Percentiles rank a stretch among this genome's conserved stretches.
Evolutionary conservation across 2,113 vertebrate species (phyloP).

Genomic region (Coracopsis vasa): DNA sequence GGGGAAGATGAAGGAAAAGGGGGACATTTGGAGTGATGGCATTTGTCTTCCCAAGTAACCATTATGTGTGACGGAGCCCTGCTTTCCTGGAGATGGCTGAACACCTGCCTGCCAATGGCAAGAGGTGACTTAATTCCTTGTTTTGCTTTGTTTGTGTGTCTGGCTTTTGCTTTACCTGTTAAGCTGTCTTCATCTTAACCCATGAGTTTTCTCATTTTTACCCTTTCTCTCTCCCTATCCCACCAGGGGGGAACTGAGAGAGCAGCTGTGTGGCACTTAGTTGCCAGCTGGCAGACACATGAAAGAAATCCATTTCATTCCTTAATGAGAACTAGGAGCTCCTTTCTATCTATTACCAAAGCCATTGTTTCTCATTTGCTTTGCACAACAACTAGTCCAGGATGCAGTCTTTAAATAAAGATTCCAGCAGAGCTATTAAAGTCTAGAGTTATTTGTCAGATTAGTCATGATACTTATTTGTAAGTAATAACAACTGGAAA

Average conservation of each 20-base stretch:
- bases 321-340: neutral
- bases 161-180: neutral
- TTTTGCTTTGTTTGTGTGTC: neutral
- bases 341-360: neutral
- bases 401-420: conserved; percentile 19
- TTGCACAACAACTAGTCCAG: conserved; percentile 21
- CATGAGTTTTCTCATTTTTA: neutral
- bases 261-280: neutral
- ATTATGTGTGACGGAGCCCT: rapidly evolving
- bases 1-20: neutral
- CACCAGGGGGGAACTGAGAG: rapidly evolving
- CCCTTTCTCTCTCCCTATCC: neutral
- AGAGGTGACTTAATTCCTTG: neutral
- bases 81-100: neutral
- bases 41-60: neutral
- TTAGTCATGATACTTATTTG: conserved; percentile 63
- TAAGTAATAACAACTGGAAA: conserved; percentile 65
- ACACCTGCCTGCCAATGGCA: neutral
- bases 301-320: neutral
- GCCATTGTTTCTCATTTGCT: conserved; percentile 36
- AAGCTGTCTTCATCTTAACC: neutral
- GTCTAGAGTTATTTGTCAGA: conserved; percentile 54
- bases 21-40: neutral
- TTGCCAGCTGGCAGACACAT: neutral
- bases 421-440: conserved; percentile 46